Evolutionary conservation across 2,797 vertebrate species (phyloP), one percentile per base, ranked within the genome.

Genomic region (Megalops cyprinoides): DNA sequence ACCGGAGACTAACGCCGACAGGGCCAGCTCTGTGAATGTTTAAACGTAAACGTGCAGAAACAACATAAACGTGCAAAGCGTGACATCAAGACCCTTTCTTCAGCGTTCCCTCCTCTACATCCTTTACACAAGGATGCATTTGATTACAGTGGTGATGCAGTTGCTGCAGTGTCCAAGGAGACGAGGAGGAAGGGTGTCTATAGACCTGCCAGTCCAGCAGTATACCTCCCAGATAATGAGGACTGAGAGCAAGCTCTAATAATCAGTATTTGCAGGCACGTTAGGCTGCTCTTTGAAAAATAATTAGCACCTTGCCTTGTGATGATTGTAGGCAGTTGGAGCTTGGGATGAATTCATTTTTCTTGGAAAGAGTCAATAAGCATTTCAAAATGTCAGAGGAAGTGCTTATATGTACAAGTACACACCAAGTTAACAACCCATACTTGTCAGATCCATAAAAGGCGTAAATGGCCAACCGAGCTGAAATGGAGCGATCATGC

Each of bases 41-140:
- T 94, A 93, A 93, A 94, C 88, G 92, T 92, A 93, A 93, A 93
- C 93, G 90, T 90, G 87, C 92, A 91, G 90, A 87, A 92, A 42
- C 55, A 39, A 7, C 10, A 44, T n/a, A n/a, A n/a, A n/a, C 51
- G 23, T 48, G 51, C 23, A 31, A 28, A 28, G 44, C 8, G 15
- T 65, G 25, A 62, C 23, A 23, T 25, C 20, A 4, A 7, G 23
- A 25, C 28, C n/a, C 23, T 8, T 6, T 58, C 23, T 2, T 23
- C n/a, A 23, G n/a, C 8, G 9, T 58, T 18, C n/a, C n/a, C 56
- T 8, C 58, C 56, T 58, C 23, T 58, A 8, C 9, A 4, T 25
- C 5, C 14, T 25, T 56, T 58, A 56, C 56, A 58, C 3, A 56
- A 56, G 53, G n/a, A 56, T 56, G 53, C n/a, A 28, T 58, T 5